Percentiles rank a stretch among this genome's conserved stretches.
Evolutionary conservation across 2,797 vertebrate species (phyloP).

Genomic region (Lutjanus argentimaculatus): DNA sequence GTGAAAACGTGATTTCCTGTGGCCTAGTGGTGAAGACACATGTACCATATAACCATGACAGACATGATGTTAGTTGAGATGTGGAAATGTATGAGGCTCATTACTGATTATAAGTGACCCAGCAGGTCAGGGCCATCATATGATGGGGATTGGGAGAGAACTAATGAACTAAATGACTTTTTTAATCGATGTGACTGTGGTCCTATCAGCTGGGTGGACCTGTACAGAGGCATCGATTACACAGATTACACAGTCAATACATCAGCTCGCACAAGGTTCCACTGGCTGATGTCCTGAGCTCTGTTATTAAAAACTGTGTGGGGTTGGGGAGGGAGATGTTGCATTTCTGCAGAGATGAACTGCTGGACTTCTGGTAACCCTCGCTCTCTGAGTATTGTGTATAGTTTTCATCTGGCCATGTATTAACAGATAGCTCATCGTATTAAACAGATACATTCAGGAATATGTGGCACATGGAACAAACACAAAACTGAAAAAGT

Average conservation of each 20-base stretch:
- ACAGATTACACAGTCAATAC: constrained; percentile 8
- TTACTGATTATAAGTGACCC: not conserved
- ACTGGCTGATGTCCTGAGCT: not conserved
- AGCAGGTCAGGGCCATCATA: not conserved
- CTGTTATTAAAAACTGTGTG: not conserved
- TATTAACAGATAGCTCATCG: too few relatives aligned
- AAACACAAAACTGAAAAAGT: too few relatives aligned
- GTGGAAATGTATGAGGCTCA: not conserved
- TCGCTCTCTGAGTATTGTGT: too few relatives aligned
- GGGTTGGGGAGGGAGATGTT: not conserved
- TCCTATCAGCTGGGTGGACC: constrained; percentile 5
- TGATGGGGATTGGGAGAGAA: constrained; percentile 2
- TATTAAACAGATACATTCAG: too few relatives aligned
- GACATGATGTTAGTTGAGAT: not conserved
- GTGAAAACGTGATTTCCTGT: too few relatives aligned
- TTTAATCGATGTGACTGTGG: constrained; percentile 30
- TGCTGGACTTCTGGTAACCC: not conserved
- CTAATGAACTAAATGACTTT: constrained; percentile 37
- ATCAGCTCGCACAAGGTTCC: not conserved
- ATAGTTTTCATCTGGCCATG: too few relatives aligned
- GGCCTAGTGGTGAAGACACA: too few relatives aligned
- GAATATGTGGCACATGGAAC: too few relatives aligned
- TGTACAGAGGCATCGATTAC: constrained; percentile 17
- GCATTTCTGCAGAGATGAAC: not conserved
- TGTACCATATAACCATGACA: too few relatives aligned